phyloP scores from a whole-genome alignment of 1,140 invertebrate genomes.

The Drosophila micromelanica region DNA sequence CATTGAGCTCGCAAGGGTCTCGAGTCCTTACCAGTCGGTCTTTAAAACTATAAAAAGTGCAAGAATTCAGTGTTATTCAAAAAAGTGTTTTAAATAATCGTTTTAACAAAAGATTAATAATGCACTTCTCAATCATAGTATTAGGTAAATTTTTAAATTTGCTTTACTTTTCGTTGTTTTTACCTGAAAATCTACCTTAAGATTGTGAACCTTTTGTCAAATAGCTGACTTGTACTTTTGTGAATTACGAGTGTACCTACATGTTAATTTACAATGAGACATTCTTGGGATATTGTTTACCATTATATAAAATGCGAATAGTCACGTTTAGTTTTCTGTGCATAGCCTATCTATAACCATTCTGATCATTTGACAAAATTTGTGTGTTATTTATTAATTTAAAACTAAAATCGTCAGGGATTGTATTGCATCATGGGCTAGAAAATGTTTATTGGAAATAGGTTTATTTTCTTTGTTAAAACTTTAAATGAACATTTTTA shows the following conservation, averaged over 20 bases:
- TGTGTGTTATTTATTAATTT: not conserved
- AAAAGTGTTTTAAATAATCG: not conserved
- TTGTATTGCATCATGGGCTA: too few relatives aligned
- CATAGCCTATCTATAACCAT: not conserved
- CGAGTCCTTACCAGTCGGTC: slow-evolving; percentile 55
- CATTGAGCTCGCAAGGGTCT: slow-evolving; percentile 55
- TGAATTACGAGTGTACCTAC: slow-evolving; percentile 9
- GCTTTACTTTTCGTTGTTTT: too few relatives aligned
- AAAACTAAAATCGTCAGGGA: not conserved
- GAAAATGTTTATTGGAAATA: too few relatives aligned
- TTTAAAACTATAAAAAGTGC: slow-evolving; percentile 12
- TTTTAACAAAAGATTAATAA: not conserved
- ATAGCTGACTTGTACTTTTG: not conserved
- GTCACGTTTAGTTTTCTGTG: slow-evolving; percentile 28
- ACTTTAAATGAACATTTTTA: too few relatives aligned
- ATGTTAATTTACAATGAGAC: slow-evolving; percentile 8
- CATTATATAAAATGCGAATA: slow-evolving; percentile 23
- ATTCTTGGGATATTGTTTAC: slow-evolving; percentile 36
- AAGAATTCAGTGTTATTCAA: not conserved
- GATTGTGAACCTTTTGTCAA: not conserved
- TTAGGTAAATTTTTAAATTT: slow-evolving; percentile 25
- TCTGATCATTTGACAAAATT: slow-evolving; percentile 13
- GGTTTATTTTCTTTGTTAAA: too few relatives aligned
- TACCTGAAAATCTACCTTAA: not conserved
- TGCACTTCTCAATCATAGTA: slow-evolving; percentile 13